Evolutionary conservation across 2,888 invertebrate species (phyloP), one percentile per base, ranked within the genome.

Genomic region (Clunio marinus): DNA sequence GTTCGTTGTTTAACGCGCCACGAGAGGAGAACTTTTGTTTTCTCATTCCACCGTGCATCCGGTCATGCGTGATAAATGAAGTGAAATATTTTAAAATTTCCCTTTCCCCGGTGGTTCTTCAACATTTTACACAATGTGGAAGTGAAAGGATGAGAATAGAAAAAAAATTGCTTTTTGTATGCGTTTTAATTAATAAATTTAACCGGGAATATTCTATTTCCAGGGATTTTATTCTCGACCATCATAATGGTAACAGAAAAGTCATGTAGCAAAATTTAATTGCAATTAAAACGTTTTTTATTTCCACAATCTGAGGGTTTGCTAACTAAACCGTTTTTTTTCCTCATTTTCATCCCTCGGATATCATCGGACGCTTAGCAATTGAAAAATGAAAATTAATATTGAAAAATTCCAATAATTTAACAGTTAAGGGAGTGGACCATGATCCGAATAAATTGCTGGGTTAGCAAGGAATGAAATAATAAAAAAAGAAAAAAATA

Each of bases 31-130:
- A n/a, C 63, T 35, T 62, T 62, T 63, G 24, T 57, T 25, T 57
- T 57, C 2, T 55, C 35, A 25, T 45, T 13, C 17, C 28, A n/a
- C 15, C 35, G 7, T 66, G 55, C 66, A 66, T 66, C 66, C 66
- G 66, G 66, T 66, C 66, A 66, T 66, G 66, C 66, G 66, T 66
- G 66, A 32, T 66, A 65, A 63, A 66, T 66, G 66, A 46, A 66
- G 66, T 66, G 55, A 66, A 66, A 55, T 55, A 55, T 63, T 46
- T 63, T 15, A 45, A 66, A 55, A n/a, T 63, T 63, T 41, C 46
- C 15, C 3, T 57, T 17, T 59, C 17, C 55, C 51, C 32, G 66
- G 28, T 17, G 20, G n/a, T 20, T n/a, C 27, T 20, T 45, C n/a
- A 5, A 25, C 7, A n/a, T n/a, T 15, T 57, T n/a, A 57, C 57